phyloP scores from a whole-genome alignment of 2,113 vertebrate species.

The Hypocryptadius cinnamomeus region DNA sequence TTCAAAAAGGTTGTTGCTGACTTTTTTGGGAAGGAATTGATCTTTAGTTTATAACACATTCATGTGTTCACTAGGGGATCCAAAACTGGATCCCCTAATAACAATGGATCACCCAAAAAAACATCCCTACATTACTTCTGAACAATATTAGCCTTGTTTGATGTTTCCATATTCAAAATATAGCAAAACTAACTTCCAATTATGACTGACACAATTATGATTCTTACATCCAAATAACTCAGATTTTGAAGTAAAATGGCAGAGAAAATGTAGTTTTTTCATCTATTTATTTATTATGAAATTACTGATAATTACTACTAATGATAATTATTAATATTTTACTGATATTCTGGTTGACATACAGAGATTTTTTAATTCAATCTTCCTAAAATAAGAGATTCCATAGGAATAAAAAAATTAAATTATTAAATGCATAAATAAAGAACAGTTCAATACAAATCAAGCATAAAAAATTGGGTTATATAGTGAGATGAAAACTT shows the following conservation, averaged over 20 bases:
- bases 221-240: not conserved
- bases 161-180: not conserved
- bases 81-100: not conserved
- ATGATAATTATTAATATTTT: not conserved
- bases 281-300: not conserved
- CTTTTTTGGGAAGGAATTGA: not conserved
- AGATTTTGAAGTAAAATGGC: not conserved
- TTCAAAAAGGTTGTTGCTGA: not conserved
- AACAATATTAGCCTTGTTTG: not conserved
- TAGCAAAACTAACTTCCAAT: not conserved
- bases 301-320: not conserved
- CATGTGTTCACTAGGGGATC: not conserved
- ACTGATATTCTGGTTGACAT: not conserved
- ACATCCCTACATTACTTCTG: not conserved
- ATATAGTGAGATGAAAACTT: not conserved
- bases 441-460: not conserved
- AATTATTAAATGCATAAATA: not conserved
- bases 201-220: not conserved
- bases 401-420: not conserved
- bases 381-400: not conserved
- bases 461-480: not conserved
- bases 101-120: not conserved
- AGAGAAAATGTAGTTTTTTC: not conserved
- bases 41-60: not conserved
- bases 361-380: not conserved